Base-by-base conservation (phyloP, 64 coral and sea anemone genomes). In the Actinia tenebrosa region DNA sequence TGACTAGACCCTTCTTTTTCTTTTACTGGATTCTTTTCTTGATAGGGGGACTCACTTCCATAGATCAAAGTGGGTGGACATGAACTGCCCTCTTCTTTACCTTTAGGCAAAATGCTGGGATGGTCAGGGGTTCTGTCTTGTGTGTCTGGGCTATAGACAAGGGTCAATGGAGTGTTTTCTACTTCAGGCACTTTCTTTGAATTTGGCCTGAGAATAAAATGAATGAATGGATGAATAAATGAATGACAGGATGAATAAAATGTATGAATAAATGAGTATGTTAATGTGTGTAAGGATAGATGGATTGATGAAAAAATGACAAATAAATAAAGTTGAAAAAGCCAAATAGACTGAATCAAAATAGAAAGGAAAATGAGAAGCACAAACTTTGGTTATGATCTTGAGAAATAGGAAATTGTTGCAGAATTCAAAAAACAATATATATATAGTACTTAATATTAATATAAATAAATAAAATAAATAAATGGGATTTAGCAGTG, bases 21-120 rank as follows among this genome's bases (percentile, higher is more conserved):
- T 75, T 89, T 89, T n/a, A 71, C 16, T 16, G 88, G 80, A 37
- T 64, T 75, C 45, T 37, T 83, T 84, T 83, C 79, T 16, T 89
- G 61, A 42, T 75, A 75, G 5, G 69, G 69, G 10, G 88, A 84
- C 16, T 84, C 62, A 55, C 75, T 80, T 64, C 80, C 88, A 83
- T 84, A 89, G 23, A 89, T 22, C 18, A 89, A 55, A 44, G 88
- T 89, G 44, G 88, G 45, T 15, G 45, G 63, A 84, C 82, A 89
- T 54, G 64, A 52, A 17, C 46, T 75, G 2, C 64, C 27, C 15
- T 59, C 50, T 7, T 59, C 69, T 75, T 16, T 75, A 30, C 27
- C 10, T 75, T 75, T 75, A 14, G 69, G 13, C 5, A 30, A 18
- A 66, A 25, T 66, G 69, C 69, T 75, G 25, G 11, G 69, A 75